A percentile compares a stretch with the other conserved stretches of the same genome.
Conservation (phyloP, 2,888 invertebrate genomes). For the Mythimna lalbum region DNA sequence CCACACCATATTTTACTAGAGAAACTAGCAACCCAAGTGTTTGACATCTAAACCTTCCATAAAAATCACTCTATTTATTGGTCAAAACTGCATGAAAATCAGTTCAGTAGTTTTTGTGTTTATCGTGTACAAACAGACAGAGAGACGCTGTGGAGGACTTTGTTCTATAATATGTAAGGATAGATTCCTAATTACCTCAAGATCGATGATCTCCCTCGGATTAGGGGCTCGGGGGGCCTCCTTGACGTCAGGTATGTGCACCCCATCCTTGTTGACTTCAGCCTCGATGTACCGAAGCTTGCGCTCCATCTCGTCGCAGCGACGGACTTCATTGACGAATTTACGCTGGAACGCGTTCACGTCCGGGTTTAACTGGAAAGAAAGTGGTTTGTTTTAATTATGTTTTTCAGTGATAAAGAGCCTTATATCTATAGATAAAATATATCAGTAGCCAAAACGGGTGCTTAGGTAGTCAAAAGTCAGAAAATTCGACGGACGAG, state of each 20-base stretch:
- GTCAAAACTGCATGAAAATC: no score
- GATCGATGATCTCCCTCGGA: slow-evolving; percentile 96
- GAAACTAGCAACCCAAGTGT: no score
- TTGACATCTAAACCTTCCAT: no score
- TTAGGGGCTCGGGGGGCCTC: slow-evolving; percentile 95
- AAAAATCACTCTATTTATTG: no score
- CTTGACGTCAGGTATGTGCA: slow-evolving; percentile 94
- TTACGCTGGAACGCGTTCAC: slow-evolving; percentile 97
- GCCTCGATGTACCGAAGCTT: slow-evolving; percentile 96
- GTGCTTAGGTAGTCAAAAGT: no score
- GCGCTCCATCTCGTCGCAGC: slow-evolving; percentile 98
- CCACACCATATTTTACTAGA: no score
- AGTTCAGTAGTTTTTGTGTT: no score
- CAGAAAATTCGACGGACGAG: no score
- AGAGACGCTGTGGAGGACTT: no score
- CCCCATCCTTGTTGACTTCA: slow-evolving; percentile 96
- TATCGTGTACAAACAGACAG: no score
- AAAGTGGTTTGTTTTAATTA: slow-evolving; percentile 26
- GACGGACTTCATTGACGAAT: slow-evolving; percentile 97
- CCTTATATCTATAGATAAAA: not conserved
- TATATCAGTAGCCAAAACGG: not conserved
- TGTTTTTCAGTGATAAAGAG: not conserved
- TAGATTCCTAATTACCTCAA: slow-evolving; percentile 91
- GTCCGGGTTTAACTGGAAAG: slow-evolving; percentile 94
- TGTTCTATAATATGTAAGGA: no score